Conservation (phyloP, 2,797 vertebrate species). For the Darevskia nairensis region DNA sequence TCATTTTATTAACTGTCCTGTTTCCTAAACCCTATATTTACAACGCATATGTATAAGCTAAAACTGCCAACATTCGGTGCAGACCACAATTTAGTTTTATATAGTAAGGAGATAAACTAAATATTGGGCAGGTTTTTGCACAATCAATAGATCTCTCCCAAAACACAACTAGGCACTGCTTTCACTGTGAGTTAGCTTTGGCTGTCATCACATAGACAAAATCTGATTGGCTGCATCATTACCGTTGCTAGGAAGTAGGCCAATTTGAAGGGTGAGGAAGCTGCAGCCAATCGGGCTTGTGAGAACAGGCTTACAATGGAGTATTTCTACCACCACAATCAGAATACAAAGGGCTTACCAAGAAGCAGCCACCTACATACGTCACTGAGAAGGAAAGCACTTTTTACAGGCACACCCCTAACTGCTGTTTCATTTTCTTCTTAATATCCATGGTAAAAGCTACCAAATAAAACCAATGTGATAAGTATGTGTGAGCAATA, state of each 20-base stretch:
- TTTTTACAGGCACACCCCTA: neutral
- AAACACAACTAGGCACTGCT: neutral
- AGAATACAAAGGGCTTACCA: neutral
- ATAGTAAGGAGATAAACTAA: neutral
- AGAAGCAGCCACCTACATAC: too few species aligned
- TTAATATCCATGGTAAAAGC: neutral
- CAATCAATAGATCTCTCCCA: neutral
- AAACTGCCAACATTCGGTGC: neutral
- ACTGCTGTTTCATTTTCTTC: neutral
- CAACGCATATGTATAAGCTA: neutral
- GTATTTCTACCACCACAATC: neutral
- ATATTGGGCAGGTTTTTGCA: neutral
- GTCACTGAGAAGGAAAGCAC: neutral
- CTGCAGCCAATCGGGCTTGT: neutral
- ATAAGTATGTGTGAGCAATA: neutral
- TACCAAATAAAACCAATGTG: neutral
- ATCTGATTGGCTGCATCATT: neutral
- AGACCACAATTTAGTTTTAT: neutral
- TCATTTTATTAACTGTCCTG: neutral
- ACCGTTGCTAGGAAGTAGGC: neutral
- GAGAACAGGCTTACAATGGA: neutral
- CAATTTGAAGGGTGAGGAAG: neutral
- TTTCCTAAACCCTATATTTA: neutral
- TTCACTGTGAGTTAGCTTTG: neutral
- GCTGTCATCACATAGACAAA: neutral